Conservation (phyloP, 1,140 invertebrate species). For the Rhyzopertha dominica region DNA sequence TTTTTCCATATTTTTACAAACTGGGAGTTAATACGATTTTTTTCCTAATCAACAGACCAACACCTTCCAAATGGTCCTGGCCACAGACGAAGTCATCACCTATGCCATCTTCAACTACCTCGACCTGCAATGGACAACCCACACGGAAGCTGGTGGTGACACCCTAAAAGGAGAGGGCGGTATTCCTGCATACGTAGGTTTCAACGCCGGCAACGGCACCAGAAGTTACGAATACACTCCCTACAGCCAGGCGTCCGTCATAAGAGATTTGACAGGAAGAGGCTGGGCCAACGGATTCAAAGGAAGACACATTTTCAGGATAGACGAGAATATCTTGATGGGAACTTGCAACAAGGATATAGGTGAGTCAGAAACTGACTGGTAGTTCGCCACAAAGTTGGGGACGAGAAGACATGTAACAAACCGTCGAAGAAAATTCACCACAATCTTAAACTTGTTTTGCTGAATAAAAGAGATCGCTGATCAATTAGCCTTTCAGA, state of each 20-base stretch:
- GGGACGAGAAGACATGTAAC: too few species aligned
- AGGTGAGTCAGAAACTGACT: too few species aligned
- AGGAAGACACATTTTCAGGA: slow-evolving; percentile 88
- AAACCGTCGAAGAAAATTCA: slow-evolving; percentile 10
- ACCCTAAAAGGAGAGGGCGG: slow-evolving; percentile 82
- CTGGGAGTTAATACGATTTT: too few species aligned
- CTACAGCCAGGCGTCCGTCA: slow-evolving; percentile 81
- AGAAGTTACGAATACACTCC: slow-evolving; percentile 83
- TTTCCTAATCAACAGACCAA: too few species aligned
- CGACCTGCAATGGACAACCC: slow-evolving; percentile 82
- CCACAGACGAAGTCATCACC: slow-evolving; percentile 89
- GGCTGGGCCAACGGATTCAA: slow-evolving; percentile 85
- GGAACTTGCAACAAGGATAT: slow-evolving; percentile 90
- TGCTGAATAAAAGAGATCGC: too few species aligned
- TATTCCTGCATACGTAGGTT: slow-evolving; percentile 84
- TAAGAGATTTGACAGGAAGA: slow-evolving; percentile 73
- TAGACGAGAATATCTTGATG: slow-evolving; percentile 90
- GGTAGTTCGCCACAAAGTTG: too few species aligned
- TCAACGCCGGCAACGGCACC: slow-evolving; percentile 93
- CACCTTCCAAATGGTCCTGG: slow-evolving; percentile 89
- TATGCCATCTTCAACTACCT: slow-evolving; percentile 94
- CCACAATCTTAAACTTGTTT: too few species aligned
- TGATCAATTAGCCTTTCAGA: too few species aligned
- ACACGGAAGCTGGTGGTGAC: slow-evolving; percentile 87
- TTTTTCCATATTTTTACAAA: too few species aligned